phyloP scores from a whole-genome alignment of 2,797 vertebrate genomes.

The Helostoma temminkii region DNA sequence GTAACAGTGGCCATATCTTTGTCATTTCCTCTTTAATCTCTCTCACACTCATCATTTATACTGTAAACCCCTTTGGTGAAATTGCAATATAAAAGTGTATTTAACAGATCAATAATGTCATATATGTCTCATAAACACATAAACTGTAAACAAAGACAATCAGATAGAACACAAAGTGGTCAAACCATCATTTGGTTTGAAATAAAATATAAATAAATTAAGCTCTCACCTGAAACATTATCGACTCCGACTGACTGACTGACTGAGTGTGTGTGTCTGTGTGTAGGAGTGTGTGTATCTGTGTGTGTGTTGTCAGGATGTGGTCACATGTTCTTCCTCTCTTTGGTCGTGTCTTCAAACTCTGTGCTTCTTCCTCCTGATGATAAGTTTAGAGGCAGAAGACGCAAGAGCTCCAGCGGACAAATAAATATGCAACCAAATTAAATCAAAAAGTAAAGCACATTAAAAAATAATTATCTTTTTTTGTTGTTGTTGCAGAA shows the following conservation, averaged over 20 bases:
- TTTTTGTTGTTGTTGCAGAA: neutral
- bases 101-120: neutral
- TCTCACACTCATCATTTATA: neutral
- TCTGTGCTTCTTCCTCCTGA: conserved; percentile 71
- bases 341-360: conserved; percentile 45
- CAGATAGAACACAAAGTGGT: neutral
- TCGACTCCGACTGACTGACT: conserved; percentile 25
- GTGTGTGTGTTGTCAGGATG: conserved; percentile 84
- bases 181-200: neutral
- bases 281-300: conserved; percentile 31
- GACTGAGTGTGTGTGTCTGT: conserved; percentile 3
- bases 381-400: conserved; percentile 24
- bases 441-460: neutral
- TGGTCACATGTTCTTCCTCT: conserved; percentile 74
- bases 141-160: neutral
- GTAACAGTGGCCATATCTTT: neutral
- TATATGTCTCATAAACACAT: neutral
- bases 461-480: neutral
- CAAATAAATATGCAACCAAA: neutral
- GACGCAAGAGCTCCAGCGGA: neutral
- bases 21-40: neutral
- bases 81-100: neutral
- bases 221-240: conserved; percentile 62
- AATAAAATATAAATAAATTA: neutral
- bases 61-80: neutral